These are phyloP conservation scores for Pseudochromis fuscus DNA, from an alignment of 2,797 vertebrate genomes.

Conservation along the genomic window DNA sequence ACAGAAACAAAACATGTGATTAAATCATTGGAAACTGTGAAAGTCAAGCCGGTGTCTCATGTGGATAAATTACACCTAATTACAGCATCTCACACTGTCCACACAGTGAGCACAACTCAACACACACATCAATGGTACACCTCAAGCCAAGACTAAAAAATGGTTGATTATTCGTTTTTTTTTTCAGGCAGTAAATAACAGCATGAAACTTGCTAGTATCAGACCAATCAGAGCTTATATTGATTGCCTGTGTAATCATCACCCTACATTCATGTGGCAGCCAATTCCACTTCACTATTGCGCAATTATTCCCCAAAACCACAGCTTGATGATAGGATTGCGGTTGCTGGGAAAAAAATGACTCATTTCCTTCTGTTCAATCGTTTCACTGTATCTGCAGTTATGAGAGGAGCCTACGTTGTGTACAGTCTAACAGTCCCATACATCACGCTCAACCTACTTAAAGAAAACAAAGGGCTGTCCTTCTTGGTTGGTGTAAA, in stretches of 20 bases:
- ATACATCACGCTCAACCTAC: neutral
- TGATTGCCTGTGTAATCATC: slow-evolving; percentile 51
- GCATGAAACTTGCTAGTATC: slow-evolving; percentile 36
- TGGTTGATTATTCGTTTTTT: slow-evolving; percentile 18
- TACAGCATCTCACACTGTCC: neutral
- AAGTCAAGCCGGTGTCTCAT: slow-evolving; percentile 4
- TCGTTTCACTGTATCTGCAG: neutral
- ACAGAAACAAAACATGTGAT: slow-evolving; percentile 8
- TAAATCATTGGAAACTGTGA: slow-evolving; percentile 24
- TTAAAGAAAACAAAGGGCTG: neutral
- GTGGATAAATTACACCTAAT: slow-evolving; percentile 2
- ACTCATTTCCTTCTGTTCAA: slow-evolving; percentile 6
- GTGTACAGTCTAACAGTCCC: neutral
- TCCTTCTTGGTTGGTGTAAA: slow-evolving; percentile 5
- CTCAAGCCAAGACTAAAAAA: slow-evolving; percentile 10
- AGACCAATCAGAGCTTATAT: slow-evolving; percentile 56
- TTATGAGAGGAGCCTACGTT: neutral
- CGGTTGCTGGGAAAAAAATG: slow-evolving; percentile 13
- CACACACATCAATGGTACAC: neutral
- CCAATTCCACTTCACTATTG: slow-evolving; percentile 24
- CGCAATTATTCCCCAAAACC: slow-evolving; percentile 29
- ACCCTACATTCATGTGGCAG: slow-evolving; percentile 31
- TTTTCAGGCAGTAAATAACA: slow-evolving; percentile 52
- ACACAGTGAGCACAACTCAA: neutral
- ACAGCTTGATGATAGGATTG: slow-evolving; percentile 28